These are phyloP conservation scores for Drosophila equinoxialis DNA, from an alignment of 1,140 invertebrate genomes.

Conservation along the genomic window DNA sequence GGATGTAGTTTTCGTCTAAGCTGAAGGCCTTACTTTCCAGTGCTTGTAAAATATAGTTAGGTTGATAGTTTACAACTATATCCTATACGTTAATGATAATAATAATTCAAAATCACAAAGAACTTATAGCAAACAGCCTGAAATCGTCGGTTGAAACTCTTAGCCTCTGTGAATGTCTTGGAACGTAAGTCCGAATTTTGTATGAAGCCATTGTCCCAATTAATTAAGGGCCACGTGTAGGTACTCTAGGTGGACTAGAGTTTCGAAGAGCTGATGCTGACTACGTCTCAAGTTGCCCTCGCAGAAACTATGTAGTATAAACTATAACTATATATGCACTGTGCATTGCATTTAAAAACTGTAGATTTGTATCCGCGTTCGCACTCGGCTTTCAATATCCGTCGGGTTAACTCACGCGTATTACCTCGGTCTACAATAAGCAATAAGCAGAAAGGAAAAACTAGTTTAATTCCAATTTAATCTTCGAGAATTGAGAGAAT, in stretches of 20 bases:
- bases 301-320: neutral
- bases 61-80: too few species aligned
- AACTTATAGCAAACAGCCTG: too few species aligned
- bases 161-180: too few species aligned
- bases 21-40: too few species aligned
- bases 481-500: neutral
- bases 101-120: too few species aligned
- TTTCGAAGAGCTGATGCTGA: neutral
- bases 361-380: constrained; percentile 18
- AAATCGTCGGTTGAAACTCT: too few species aligned
- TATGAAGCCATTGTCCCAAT: too few species aligned
- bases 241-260: neutral
- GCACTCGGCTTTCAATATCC: constrained; percentile 14
- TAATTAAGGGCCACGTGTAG: too few species aligned
- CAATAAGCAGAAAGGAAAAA: neutral
- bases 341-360: constrained; percentile 15
- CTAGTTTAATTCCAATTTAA: constrained; percentile 1
- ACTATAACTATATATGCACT: constrained; percentile 4
- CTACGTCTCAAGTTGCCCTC: neutral
- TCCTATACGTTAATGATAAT: too few species aligned
- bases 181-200: too few species aligned
- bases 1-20: too few species aligned
- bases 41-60: too few species aligned
- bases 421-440: neutral
- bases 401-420: constrained; percentile 9